phyloP scores from a whole-genome alignment of 2,113 vertebrate species.

The Cygnus atratus region DNA sequence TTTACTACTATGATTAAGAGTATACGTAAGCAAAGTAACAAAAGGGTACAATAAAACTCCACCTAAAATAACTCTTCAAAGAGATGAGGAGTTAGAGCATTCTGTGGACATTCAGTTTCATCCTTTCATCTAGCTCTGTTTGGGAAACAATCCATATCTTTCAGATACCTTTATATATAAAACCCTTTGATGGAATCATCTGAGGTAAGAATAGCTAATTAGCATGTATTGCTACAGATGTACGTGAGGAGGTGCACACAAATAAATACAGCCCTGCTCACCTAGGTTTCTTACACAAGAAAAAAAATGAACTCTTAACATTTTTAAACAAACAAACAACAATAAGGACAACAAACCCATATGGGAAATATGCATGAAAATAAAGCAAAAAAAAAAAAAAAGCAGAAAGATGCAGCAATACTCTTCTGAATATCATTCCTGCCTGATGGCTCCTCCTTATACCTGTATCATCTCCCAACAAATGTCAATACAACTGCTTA shows the following conservation, averaged over 20 bases:
- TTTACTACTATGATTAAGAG: neutral
- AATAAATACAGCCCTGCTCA: neutral
- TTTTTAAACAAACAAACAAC: neutral
- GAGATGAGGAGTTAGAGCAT: neutral
- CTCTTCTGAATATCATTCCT: neutral
- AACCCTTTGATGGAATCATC: neutral
- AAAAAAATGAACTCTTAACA: neutral
- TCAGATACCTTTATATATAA: neutral
- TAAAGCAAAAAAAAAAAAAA: neutral
- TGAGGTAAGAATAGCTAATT: neutral
- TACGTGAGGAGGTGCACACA: neutral
- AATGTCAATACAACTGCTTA: neutral
- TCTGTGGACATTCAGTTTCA: neutral
- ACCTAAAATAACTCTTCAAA: neutral
- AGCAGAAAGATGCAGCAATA: neutral
- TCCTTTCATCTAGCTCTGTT: neutral
- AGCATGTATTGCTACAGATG: neutral
- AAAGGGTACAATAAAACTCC: neutral
- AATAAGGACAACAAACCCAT: neutral
- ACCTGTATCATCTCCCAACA: neutral
- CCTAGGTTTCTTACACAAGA: neutral
- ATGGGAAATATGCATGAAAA: neutral
- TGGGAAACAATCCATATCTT: neutral
- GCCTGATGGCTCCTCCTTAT: neutral
- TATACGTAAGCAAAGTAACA: neutral